A percentile compares a stretch with the other conserved stretches of the same genome.
Conservation (phyloP, 2,113 vertebrate genomes). For the Phrynocephalus versicolor region DNA sequence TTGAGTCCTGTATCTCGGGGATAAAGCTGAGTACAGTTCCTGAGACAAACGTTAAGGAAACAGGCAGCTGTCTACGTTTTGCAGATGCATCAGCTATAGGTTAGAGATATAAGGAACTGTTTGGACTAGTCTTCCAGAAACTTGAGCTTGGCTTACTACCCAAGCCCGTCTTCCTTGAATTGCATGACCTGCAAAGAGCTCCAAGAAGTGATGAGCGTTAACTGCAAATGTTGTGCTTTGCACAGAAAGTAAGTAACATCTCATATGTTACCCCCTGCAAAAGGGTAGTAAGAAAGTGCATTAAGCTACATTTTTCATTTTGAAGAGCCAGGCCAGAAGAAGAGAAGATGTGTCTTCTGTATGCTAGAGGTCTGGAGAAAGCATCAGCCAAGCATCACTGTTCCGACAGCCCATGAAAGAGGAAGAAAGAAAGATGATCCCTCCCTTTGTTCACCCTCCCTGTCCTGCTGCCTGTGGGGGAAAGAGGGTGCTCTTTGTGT, state of each 20-base stretch:
- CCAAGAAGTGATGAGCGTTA: too few relatives aligned
- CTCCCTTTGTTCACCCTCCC: background rate
- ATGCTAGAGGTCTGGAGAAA: background rate
- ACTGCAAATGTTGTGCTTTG: too few relatives aligned
- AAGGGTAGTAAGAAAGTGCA: background rate
- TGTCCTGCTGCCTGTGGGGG: too few relatives aligned
- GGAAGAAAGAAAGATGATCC: background rate
- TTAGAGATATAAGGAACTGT: too few relatives aligned
- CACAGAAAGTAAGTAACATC: background rate
- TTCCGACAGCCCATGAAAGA: background rate
- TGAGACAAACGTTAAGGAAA: background rate
- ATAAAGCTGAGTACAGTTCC: background rate
- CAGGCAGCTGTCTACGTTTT: too few relatives aligned
- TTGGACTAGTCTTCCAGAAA: too few relatives aligned
- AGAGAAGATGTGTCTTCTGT: background rate
- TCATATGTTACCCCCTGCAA: background rate
- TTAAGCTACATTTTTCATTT: background rate
- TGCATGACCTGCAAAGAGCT: background rate
- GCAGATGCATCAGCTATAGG: too few relatives aligned
- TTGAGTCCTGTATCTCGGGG: background rate
- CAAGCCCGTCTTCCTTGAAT: background rate
- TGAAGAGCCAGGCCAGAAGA: too few relatives aligned
- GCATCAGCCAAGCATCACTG: too few relatives aligned
- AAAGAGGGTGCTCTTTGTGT: background rate
- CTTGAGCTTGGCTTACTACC: background rate